Evolutionary conservation across 2,113 vertebrate species (phyloP).

Genomic region (Dasypus novemcinctus): DNA sequence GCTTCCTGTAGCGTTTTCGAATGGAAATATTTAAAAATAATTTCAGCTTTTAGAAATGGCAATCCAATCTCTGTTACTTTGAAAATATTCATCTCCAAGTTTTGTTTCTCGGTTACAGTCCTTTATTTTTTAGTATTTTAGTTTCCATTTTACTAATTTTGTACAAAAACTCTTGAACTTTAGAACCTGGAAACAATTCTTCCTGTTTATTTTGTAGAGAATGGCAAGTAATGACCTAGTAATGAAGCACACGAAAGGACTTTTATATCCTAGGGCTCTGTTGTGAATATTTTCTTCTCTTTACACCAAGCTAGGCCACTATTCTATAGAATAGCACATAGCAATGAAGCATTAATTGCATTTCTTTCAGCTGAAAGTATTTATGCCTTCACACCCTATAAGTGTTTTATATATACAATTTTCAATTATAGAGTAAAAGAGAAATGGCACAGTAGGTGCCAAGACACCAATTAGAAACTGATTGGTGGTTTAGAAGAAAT

Average conservation of each 20-base stretch:
- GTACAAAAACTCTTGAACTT: constrained; percentile 27
- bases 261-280: constrained; percentile 8
- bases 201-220: constrained; percentile 65
- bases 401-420: not conserved
- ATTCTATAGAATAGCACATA: not conserved
- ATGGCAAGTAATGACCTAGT: constrained; percentile 36
- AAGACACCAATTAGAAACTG: not conserved
- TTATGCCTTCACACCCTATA: constrained; percentile 1
- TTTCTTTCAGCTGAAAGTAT: constrained; percentile 45
- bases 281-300: constrained; percentile 6
- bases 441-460: constrained; percentile 1
- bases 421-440: constrained; percentile 43
- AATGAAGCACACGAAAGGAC: constrained; percentile 53
- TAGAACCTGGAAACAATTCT: constrained; percentile 49
- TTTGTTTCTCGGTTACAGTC: not conserved
- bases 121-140: constrained; percentile 15
- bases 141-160: constrained; percentile 23
- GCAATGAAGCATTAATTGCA: constrained; percentile 23
- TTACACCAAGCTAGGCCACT: not conserved
- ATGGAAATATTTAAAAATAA: not conserved
- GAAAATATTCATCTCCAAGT: not conserved
- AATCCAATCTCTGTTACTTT: not conserved
- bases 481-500: not conserved
- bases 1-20: not conserved
- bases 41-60: not conserved